phyloP scores from a whole-genome alignment of 2,797 vertebrate species.

The Acomys russatus region DNA sequence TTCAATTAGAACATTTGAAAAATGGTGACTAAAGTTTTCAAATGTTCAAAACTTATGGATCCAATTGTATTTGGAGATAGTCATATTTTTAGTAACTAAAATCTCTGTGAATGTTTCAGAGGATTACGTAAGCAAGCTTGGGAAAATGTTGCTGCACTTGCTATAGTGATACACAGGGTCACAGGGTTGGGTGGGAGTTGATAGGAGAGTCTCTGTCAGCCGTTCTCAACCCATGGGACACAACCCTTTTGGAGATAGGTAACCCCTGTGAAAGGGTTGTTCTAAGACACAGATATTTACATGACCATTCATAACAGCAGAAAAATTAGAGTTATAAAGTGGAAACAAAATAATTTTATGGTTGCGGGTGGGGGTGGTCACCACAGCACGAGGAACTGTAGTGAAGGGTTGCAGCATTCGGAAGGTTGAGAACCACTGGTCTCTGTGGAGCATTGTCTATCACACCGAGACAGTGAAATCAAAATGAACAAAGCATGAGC shows the following conservation, averaged over 20 bases:
- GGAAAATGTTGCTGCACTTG: not conserved
- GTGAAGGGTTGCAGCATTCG: not conserved
- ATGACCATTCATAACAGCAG: not conserved
- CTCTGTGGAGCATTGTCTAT: too few species aligned
- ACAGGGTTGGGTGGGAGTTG: not conserved
- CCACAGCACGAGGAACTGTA: not conserved
- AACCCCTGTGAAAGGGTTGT: not conserved
- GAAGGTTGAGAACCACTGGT: not conserved
- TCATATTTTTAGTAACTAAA: slow-evolving; percentile 41
- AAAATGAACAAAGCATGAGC: not conserved
- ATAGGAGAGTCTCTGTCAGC: not conserved
- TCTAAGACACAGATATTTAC: not conserved
- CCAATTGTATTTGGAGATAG: not conserved
- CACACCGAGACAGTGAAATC: not conserved
- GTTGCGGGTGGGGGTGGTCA: not conserved
- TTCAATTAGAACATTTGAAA: slow-evolving; percentile 23
- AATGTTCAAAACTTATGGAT: slow-evolving; percentile 37
- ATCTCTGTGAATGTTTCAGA: not conserved
- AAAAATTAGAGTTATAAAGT: not conserved
- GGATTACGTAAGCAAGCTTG: not conserved
- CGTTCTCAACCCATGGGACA: not conserved
- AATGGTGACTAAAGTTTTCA: not conserved
- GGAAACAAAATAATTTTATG: not conserved
- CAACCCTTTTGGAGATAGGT: not conserved
- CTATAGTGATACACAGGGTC: not conserved